Percentiles rank a stretch among this genome's conserved stretches.
These are phyloP conservation scores for Ophion costatus DNA, from an alignment of 2,888 invertebrate genomes.

Conservation along the genomic window DNA sequence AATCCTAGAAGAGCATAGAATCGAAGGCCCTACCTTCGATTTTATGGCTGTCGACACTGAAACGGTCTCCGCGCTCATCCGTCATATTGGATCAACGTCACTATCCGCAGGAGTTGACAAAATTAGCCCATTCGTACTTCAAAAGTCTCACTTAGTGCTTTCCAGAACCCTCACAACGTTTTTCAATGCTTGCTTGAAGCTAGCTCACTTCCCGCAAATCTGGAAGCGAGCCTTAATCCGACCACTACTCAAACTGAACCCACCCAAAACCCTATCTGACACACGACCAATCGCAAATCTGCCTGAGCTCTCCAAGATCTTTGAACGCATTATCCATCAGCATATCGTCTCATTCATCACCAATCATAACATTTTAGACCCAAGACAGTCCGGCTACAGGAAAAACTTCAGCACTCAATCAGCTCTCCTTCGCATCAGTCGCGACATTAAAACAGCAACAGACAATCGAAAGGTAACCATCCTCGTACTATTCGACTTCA, in stretches of 20 bases:
- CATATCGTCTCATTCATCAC: not conserved
- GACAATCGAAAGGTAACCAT: not conserved
- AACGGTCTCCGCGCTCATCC: too few relatives aligned
- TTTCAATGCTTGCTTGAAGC: not conserved
- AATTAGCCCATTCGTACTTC: not conserved
- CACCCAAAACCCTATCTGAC: not conserved
- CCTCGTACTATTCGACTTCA: too few relatives aligned
- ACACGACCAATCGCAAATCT: constrained; percentile 14
- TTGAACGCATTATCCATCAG: constrained; percentile 29
- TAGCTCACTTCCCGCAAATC: not conserved
- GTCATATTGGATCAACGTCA: too few relatives aligned
- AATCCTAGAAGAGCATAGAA: not conserved
- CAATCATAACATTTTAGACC: not conserved
- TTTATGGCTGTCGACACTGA: too few relatives aligned
- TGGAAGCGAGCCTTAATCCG: constrained; percentile 9
- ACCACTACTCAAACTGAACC: not conserved
- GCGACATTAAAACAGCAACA: not conserved
- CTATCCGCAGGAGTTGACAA: too few relatives aligned
- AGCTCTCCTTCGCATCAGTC: not conserved
- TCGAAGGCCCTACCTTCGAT: not conserved
- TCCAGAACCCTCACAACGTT: not conserved
- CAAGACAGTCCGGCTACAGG: constrained; percentile 6
- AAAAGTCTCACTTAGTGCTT: not conserved
- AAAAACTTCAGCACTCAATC: constrained; percentile 1
- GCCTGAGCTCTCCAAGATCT: constrained; percentile 32